Percentiles rank a stretch among this genome's conserved stretches.
Conservation (phyloP, 2,113 vertebrate genomes). For the Cygnus atratus region DNA sequence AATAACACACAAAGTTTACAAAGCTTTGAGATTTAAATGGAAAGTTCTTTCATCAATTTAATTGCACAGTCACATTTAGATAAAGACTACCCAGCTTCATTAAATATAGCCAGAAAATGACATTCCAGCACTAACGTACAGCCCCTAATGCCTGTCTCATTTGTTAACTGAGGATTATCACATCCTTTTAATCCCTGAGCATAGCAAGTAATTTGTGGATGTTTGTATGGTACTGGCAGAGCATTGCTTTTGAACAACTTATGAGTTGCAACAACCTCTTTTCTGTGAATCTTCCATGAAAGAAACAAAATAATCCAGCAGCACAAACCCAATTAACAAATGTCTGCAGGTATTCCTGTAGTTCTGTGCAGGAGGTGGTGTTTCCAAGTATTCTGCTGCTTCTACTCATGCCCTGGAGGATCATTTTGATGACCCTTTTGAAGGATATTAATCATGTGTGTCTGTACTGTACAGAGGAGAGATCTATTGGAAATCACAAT, state of each 20-base stretch:
- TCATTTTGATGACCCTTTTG: constrained; percentile 4
- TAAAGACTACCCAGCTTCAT: neutral
- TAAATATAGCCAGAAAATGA: neutral
- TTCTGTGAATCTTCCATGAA: neutral
- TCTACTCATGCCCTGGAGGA: neutral
- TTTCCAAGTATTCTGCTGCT: neutral
- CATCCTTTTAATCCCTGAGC: neutral
- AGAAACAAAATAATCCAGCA: neutral
- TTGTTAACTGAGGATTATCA: neutral
- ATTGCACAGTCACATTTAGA: neutral
- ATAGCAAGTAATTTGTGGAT: neutral
- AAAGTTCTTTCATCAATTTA: neutral
- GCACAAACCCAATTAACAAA: neutral
- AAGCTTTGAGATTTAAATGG: neutral
- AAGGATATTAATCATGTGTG: neutral
- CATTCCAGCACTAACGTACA: neutral
- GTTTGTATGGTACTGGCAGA: neutral
- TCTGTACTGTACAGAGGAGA: neutral
- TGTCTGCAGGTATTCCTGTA: neutral
- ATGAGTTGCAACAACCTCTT: neutral
- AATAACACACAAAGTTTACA: neutral
- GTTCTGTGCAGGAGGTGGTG: neutral
- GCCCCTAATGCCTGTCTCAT: neutral
- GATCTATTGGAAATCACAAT: neutral
- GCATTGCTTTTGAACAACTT: neutral